Base-by-base conservation (phyloP, 2,888 invertebrate genomes). In the Laothoe populi region DNA sequence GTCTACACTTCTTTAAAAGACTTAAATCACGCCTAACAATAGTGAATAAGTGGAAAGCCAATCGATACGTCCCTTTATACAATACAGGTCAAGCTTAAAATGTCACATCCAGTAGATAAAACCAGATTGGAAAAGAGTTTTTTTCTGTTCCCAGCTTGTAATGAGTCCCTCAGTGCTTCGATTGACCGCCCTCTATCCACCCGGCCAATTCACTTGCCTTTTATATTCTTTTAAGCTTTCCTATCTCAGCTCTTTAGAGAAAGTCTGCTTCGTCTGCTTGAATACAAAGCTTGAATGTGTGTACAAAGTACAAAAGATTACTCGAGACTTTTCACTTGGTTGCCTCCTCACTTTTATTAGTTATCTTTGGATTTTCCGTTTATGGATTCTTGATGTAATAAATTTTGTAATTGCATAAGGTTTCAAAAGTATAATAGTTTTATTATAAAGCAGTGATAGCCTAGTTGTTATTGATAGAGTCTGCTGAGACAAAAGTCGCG, bases 141-240 rank as follows among this genome's bases (percentile, higher is more conserved):
- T 76, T 71, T 73, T 72, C 72, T 67, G 71, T 42, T 76, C 71
- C 69, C 71, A 75, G 70, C 76, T 69, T 78, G 84, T 90, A 91
- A 91, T 90, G 90, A 90, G 87, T 82, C 81, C 83, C 84, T 84
- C 84, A 78, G 74, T 82, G 88, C 79, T 86, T 91, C 87, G 79
- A 90, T 90, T 90, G 90, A 88, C 90, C 88, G 84, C 84, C 84
- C 78, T 73, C 77, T 75, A 84, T 82, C 73, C 79, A 79, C 73
- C 71, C 69, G 71, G 77, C 81, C 86, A 84, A 87, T 88, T 86
- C 86, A 79, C 84, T 85, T 79, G 81, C 78, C 75, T 85, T 75
- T 86, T 85, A 81, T 86, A 87, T 80, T 85, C 85, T 85, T 86
- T 85, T 83, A 81, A 83, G 79, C 77, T 79, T 79, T 74, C 72